These are phyloP conservation scores for Alosa alosa DNA, from an alignment of 2,113 vertebrate species.

Conservation along the genomic window DNA sequence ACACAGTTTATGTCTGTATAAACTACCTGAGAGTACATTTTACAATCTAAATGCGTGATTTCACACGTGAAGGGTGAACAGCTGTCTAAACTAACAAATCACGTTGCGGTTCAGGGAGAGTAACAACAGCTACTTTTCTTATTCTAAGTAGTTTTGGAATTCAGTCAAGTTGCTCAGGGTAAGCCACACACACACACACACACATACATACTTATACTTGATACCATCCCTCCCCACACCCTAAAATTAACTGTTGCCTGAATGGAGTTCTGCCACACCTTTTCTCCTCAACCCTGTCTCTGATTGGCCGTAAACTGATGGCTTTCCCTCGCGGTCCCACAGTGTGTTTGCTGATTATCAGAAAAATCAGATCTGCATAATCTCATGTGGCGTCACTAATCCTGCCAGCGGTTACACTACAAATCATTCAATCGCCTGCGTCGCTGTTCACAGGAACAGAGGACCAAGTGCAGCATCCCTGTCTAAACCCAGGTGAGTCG, in stretches of 20 bases:
- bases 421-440: conserved; percentile 63
- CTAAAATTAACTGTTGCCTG: neutral
- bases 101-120: conserved; percentile 16
- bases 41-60: neutral
- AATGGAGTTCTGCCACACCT: neutral
- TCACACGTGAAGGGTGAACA: conserved; percentile 21
- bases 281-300: neutral
- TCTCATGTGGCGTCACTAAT: conserved; percentile 87
- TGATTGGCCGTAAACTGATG: conserved; percentile 30
- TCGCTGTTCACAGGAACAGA: conserved; percentile 53
- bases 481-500: conserved; percentile 58
- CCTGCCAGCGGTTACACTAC: conserved; percentile 72
- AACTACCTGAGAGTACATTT: neutral
- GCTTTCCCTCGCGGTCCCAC: conserved; percentile 28
- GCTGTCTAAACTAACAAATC: neutral
- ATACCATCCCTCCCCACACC: neutral
- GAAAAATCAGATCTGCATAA: conserved; percentile 73
- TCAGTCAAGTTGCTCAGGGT: conserved; percentile 29
- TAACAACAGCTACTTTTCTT: conserved; percentile 45
- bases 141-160: conserved; percentile 50
- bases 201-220: neutral
- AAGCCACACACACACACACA: conserved; percentile 43
- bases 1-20: neutral
- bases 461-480: conserved; percentile 40
- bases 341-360: conserved; percentile 72